Percentiles rank a stretch among this genome's conserved stretches.
Conservation (phyloP, 2,888 invertebrate species). For the Callosobruchus maculatus region DNA sequence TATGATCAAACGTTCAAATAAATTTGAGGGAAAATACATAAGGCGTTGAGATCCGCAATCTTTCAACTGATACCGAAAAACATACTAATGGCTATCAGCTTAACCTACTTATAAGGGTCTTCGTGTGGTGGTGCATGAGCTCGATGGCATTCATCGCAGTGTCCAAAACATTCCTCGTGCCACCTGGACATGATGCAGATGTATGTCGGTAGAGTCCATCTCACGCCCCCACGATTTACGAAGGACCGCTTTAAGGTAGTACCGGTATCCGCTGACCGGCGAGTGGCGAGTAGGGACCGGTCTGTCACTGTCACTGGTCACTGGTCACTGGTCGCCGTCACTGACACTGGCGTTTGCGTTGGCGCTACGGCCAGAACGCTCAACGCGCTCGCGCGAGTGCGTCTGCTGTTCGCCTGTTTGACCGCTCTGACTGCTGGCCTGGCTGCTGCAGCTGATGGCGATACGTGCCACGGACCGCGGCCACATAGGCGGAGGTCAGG, state of each 20-base stretch:
- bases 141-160: conserved; percentile 41
- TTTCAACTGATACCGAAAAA: too few relatives aligned
- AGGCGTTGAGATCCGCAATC: too few relatives aligned
- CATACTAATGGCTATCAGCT: not conserved
- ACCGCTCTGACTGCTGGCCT: not conserved
- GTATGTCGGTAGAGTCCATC: not conserved
- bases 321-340: too few relatives aligned
- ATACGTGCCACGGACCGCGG: not conserved
- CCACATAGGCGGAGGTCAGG: not conserved
- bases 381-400: not conserved
- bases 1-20: too few relatives aligned
- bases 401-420: not conserved
- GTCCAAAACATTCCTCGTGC: conserved; percentile 43
- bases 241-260: not conserved
- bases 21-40: too few relatives aligned
- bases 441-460: too few relatives aligned
- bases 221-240: not conserved
- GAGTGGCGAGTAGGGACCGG: not conserved
- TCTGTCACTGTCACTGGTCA: not conserved
- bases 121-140: conserved; percentile 30
- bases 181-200: conserved; percentile 42
- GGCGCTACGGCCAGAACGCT: not conserved
- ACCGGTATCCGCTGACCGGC: not conserved
- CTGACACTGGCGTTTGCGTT: not conserved
- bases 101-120: conserved; percentile 32